phyloP scores from a whole-genome alignment of 2,113 vertebrate genomes.

The Prunella fulvescens region DNA sequence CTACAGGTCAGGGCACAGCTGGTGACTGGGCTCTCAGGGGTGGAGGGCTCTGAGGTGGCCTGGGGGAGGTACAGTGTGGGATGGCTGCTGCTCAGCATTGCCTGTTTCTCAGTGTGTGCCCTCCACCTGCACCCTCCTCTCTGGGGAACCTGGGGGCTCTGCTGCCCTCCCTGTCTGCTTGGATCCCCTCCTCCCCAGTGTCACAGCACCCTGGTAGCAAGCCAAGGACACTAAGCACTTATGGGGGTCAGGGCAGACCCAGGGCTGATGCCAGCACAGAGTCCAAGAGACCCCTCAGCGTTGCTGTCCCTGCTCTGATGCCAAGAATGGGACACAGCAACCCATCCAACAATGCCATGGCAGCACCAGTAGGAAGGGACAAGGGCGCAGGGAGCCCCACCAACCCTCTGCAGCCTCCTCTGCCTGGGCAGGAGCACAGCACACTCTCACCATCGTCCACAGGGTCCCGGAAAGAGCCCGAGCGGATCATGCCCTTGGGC shows the following conservation, averaged over 20 bases:
- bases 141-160: background rate
- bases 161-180: background rate
- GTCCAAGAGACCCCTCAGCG: background rate
- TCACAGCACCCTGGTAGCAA: background rate
- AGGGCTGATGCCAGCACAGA: background rate
- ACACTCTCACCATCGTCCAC: slow-evolving; percentile 86
- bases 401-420: background rate
- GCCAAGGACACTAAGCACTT: background rate
- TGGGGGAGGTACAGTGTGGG: background rate
- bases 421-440: background rate
- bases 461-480: slow-evolving; percentile 91
- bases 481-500: slow-evolving; percentile 93
- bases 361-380: background rate
- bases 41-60: background rate
- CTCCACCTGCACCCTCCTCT: background rate
- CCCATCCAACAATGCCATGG: background rate
- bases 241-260: background rate
- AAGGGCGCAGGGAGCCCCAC: background rate
- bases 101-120: rapidly evolving
- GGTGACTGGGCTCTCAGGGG: background rate
- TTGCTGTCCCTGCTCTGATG: background rate
- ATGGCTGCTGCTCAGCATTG: background rate
- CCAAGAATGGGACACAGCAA: rapidly evolving
- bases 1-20: background rate
- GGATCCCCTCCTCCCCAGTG: too few relatives aligned